Percentiles rank a stretch among this genome's conserved stretches.
Conservation (phyloP, 2,888 invertebrate species). For the Parnassius smintheus region DNA sequence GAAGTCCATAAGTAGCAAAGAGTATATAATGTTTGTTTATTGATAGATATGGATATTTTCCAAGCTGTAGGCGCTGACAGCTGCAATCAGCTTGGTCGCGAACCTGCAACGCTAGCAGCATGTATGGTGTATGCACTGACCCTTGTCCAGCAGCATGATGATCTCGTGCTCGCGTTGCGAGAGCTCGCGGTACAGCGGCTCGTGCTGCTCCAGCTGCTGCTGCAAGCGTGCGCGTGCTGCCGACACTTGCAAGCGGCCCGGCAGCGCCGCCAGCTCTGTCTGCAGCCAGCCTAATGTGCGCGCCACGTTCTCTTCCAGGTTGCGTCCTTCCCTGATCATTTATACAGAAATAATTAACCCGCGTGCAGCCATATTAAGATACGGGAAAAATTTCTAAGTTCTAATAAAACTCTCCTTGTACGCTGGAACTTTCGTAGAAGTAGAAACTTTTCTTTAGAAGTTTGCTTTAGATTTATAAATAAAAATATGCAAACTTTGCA, state of each 20-base stretch:
- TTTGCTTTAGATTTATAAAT: no score
- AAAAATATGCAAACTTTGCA: no score
- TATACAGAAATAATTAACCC: conserved; percentile 57
- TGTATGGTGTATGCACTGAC: conserved; percentile 48
- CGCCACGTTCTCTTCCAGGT: conserved; percentile 93
- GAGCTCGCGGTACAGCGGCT: conserved; percentile 93
- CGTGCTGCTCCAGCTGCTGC: conserved; percentile 93
- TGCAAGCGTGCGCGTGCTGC: conserved; percentile 91
- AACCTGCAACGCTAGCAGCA: background rate
- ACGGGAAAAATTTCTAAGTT: no score
- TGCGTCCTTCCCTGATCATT: conserved; percentile 88
- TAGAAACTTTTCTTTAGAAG: no score
- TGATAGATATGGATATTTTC: no score
- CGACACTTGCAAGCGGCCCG: conserved; percentile 90
- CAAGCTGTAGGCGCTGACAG: no score
- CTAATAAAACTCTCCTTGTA: no score
- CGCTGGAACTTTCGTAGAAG: no score
- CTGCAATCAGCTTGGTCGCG: no score
- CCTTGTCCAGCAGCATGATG: conserved; percentile 96
- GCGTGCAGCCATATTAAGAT: conserved; percentile 77
- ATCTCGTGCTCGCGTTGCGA: conserved; percentile 95
- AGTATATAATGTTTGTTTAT: no score
- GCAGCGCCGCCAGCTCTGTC: conserved; percentile 87
- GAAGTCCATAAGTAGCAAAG: no score
- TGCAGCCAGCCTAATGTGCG: conserved; percentile 95